Base-by-base conservation (phyloP, 2,888 invertebrate species). In the Netelia fuscicornis region DNA sequence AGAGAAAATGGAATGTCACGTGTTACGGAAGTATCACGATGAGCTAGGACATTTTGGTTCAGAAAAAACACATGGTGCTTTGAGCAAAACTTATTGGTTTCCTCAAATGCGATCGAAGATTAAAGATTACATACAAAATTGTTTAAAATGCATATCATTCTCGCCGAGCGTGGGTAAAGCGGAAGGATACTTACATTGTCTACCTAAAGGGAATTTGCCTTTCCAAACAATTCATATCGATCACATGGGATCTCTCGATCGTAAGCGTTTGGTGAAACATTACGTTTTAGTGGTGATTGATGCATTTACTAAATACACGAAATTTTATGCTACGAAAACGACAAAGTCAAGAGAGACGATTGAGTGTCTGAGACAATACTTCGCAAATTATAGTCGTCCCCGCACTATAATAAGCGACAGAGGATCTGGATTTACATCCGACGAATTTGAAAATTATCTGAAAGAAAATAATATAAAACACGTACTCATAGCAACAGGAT, bases 291-390 rank as follows among this genome's bases (percentile, higher is more conserved):
- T 87, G 42, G 77, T 91, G 1, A 80, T 91, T 17, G 90, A 92
- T 68, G 86, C 78, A 2, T 91, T 90, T 70, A 87, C 90, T 0
- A 91, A 91, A 84, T 91, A 87, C 64, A 75, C 86, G 6, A 88
- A 86, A 30, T 62, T 91, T 9, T 89, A 88, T 60, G 65, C 90
- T 0, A 86, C 84, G 8, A 86, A 84, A 52, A 82, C 84, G 1
- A 89, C 90, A 0, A 44, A 78, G 0, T 64, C 83, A 0, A 71
- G n/a, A 37, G 64, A 30, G 37, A 37, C 64, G 6, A 64, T 64
- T n/a, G 37, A 37, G 3, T 37, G 37, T 37, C n/a, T 64, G 2
- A 13, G 5, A 17, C 2, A 8, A 2, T 2, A 64, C 5, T 64
- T 64, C 37, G 37, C 25, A n/a, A 64, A 64, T 13, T 64, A 64